Percentiles rank a stretch among this genome's conserved stretches.
Conservation (phyloP, 2,113 vertebrate species). For the Brachyhypopomus occidentalis region DNA sequence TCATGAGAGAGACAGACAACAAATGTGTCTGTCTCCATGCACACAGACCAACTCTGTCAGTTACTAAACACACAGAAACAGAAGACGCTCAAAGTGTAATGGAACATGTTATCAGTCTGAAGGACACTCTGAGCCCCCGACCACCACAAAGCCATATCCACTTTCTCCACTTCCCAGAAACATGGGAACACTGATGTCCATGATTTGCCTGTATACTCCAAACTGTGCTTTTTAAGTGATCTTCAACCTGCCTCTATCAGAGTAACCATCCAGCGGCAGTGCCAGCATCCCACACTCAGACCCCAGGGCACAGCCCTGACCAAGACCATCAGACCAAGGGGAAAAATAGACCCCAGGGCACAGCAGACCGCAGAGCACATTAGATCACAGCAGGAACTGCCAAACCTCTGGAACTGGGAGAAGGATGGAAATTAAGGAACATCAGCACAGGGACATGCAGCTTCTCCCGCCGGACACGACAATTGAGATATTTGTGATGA, state of each 20-base stretch:
- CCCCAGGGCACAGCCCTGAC: no score
- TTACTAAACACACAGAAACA: slow-evolving; percentile 28
- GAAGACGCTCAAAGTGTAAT: background rate
- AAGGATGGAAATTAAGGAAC: slow-evolving; percentile 9
- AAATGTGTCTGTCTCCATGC: background rate
- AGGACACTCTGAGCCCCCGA: background rate
- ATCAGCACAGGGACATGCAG: background rate
- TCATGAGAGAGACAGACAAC: slow-evolving; percentile 31
- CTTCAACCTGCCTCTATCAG: no score
- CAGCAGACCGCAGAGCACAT: slow-evolving; percentile 1
- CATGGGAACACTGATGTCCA: background rate
- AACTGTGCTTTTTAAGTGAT: no score
- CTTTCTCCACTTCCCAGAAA: background rate
- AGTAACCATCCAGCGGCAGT: background rate
- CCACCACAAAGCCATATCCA: background rate
- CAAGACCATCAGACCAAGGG: no score
- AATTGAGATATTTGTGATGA: no score
- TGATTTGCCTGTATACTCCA: background rate
- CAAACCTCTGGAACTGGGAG: slow-evolving; percentile 19
- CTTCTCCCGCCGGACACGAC: no score
- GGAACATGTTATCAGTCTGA: background rate
- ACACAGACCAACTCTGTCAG: slow-evolving; percentile 31
- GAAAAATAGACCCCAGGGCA: no score
- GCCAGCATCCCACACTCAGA: background rate
- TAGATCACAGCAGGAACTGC: slow-evolving; percentile 29